Evolutionary conservation across 2,888 invertebrate species (phyloP).

Genomic region (Steinernema scapterisci): DNA sequence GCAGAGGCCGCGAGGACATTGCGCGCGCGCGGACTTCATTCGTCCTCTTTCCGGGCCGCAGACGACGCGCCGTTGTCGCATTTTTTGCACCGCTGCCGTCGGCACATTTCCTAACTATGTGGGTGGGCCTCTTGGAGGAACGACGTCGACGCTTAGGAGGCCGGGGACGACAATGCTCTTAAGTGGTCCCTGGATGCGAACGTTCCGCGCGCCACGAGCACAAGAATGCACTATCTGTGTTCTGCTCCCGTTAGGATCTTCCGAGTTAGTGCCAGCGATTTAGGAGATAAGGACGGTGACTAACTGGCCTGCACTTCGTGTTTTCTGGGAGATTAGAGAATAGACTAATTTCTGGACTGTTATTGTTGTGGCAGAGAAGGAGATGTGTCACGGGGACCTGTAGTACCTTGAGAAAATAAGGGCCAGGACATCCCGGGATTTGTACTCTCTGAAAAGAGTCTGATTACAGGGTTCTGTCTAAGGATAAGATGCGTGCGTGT

Average conservation of each 20-base stretch:
- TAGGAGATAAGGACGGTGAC: not conserved
- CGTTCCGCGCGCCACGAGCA: not conserved
- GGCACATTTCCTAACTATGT: not conserved
- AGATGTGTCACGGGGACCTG: too few species aligned
- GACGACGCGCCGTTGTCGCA: not conserved
- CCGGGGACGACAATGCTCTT: constrained; percentile 4
- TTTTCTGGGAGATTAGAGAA: too few species aligned
- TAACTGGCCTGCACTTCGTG: not conserved
- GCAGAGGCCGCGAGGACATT: not conserved
- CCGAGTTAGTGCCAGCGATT: not conserved
- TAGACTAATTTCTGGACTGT: too few species aligned
- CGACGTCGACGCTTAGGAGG: not conserved
- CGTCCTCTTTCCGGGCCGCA: constrained; percentile 9
- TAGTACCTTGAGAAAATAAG: too few species aligned
- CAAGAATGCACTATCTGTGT: constrained; percentile 16
- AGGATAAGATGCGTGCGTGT: too few species aligned
- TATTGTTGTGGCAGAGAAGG: too few species aligned
- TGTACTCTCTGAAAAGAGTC: too few species aligned
- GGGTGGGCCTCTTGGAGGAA: not conserved
- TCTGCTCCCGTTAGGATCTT: not conserved
- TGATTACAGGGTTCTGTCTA: too few species aligned
- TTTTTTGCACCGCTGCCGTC: constrained; percentile 13
- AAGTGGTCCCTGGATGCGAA: constrained; percentile 23
- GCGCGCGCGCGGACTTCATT: constrained; percentile 6
- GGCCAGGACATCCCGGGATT: too few species aligned